Conservation (phyloP, 2,888 invertebrate species). For the Amphipyra tragopoginis region DNA sequence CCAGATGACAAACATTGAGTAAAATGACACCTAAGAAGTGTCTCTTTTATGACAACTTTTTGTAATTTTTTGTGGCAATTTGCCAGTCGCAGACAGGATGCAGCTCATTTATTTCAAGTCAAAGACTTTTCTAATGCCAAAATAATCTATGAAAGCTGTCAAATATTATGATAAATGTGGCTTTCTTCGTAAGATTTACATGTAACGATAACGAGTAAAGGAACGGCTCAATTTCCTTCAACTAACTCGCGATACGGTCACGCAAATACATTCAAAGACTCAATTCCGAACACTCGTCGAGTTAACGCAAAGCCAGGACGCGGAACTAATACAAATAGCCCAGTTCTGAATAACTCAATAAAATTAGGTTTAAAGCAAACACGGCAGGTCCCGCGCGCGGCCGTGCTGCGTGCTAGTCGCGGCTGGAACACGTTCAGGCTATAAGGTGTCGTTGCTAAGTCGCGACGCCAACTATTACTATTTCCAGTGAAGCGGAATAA, state of each 20-base stretch:
- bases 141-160: slow-evolving; percentile 58
- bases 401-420: slow-evolving; percentile 31
- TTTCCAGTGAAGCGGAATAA: slow-evolving; percentile 83
- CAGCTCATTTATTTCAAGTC: slow-evolving; percentile 57
- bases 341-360: slow-evolving; percentile 66
- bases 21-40: slow-evolving; percentile 58
- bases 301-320: slow-evolving; percentile 58
- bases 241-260: slow-evolving; percentile 37
- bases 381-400: slow-evolving; percentile 52
- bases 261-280: slow-evolving; percentile 51
- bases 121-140: slow-evolving; percentile 57
- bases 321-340: slow-evolving; percentile 65
- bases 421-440: slow-evolving; percentile 69
- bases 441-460: slow-evolving; percentile 68
- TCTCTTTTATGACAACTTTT: slow-evolving; percentile 53
- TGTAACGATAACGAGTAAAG: slow-evolving; percentile 31
- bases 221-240: slow-evolving; percentile 50
- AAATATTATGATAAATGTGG: slow-evolving; percentile 49
- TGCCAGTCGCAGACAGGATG: slow-evolving; percentile 58
- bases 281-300: slow-evolving; percentile 45
- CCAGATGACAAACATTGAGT: slow-evolving; percentile 61
- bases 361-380: slow-evolving; percentile 63
- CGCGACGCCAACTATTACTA: slow-evolving; percentile 68
- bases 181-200: slow-evolving; percentile 51
- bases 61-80: slow-evolving; percentile 52